A percentile compares a stretch with the other conserved stretches of the same genome.
phyloP scores from a whole-genome alignment of 2,113 vertebrate genomes.

The Mungos mungo region DNA sequence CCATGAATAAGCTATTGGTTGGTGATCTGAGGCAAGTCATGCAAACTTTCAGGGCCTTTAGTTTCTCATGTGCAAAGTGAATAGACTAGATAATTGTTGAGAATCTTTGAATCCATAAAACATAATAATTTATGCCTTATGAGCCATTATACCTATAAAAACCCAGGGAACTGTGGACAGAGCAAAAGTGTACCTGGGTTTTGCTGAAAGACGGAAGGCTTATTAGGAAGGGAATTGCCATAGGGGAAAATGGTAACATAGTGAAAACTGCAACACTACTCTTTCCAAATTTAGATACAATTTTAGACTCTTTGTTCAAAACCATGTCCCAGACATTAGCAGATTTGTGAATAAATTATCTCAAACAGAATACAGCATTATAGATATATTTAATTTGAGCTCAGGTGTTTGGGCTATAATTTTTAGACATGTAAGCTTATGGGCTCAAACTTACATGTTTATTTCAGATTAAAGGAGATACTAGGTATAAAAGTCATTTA shows the following conservation, averaged over 20 bases:
- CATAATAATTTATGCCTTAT: neutral
- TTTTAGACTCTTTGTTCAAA: neutral
- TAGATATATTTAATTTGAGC: neutral
- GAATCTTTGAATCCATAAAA: neutral
- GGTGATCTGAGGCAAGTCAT: neutral
- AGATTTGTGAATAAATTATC: neutral
- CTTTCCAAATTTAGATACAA: neutral
- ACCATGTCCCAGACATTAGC: conserved; percentile 10
- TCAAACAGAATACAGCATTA: neutral
- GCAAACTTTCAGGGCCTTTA: neutral
- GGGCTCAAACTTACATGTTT: neutral
- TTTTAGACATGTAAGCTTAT: neutral
- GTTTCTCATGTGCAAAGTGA: neutral
- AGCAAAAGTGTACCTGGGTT: neutral
- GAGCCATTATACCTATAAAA: neutral
- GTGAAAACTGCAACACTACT: neutral
- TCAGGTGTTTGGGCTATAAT: neutral
- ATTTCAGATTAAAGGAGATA: neutral
- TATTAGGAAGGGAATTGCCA: neutral
- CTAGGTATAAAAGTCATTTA: neutral
- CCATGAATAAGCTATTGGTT: neutral
- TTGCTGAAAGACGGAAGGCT: neutral
- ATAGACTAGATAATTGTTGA: neutral
- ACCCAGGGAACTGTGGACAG: neutral
- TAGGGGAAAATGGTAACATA: neutral